These are phyloP conservation scores for Cheilosia soror DNA, from an alignment of 2,888 invertebrate genomes.

Conservation along the genomic window DNA sequence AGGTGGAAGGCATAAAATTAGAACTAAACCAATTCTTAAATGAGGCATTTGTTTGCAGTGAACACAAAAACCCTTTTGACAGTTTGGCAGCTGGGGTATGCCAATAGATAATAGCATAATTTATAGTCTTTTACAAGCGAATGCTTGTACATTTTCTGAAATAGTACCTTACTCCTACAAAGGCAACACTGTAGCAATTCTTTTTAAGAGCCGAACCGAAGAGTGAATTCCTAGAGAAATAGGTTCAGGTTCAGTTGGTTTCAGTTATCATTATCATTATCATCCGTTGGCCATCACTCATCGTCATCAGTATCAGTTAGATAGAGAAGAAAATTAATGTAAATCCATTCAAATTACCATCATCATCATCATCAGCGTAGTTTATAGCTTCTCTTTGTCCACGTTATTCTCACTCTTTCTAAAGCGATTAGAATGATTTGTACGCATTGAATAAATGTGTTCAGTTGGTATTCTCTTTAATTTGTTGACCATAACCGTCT, in stretches of 20 bases:
- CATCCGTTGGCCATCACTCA: too few species aligned
- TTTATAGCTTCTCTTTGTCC: conserved; percentile 25
- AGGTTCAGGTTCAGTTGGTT: too few species aligned
- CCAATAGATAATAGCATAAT: too few species aligned
- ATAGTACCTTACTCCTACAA: background rate
- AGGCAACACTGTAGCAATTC: background rate
- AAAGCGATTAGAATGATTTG: conserved; percentile 33
- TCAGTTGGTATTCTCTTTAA: conserved; percentile 11
- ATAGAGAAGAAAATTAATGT: background rate
- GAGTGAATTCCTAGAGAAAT: too few species aligned
- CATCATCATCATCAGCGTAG: background rate
- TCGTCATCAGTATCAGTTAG: background rate
- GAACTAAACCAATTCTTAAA: too few species aligned
- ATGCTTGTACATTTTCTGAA: too few species aligned
- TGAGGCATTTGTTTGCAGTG: too few species aligned
- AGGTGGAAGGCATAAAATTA: too few species aligned
- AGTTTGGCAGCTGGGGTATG: too few species aligned
- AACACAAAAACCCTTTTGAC: too few species aligned
- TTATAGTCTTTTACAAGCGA: too few species aligned
- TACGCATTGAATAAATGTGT: conserved; percentile 4
- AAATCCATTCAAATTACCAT: conserved; percentile 1
- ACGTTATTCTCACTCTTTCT: conserved; percentile 4
- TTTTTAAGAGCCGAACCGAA: conserved; percentile 8
- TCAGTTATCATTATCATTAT: too few species aligned
- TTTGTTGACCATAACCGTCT: conserved; percentile 2